Base-by-base conservation (phyloP, 2,888 invertebrate genomes). In the Spicauda simplicius region DNA sequence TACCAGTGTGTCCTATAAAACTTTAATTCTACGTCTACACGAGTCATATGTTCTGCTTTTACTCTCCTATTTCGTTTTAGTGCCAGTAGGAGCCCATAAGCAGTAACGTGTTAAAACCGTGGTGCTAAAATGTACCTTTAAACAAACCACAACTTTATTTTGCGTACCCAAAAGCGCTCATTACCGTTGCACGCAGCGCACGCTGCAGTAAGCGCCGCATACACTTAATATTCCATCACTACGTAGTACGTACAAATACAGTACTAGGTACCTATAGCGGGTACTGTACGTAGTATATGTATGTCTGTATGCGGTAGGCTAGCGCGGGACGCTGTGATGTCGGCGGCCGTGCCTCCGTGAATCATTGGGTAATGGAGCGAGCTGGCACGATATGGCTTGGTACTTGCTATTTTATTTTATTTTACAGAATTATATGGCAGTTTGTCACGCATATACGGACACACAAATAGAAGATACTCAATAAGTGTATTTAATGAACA, bases 271-370 rank as follows among this genome's bases (percentile, higher is more conserved):
- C n/a, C n/a, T 25, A 25, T 25, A 25, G 25, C 25, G 25, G 25
- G 2, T 25, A 25, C 25, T 25, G 25, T 25, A 25, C 52, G 57
- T 16, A n/a, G 11, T 19, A 41, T 57, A 41, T 5, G 52, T 61
- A 37, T 14, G 11, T 58, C 16, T 25, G 25, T 60, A 19, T 64
- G 58, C 41, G 57, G 56, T 57, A 57, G 59, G 64, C 57, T 45
- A 56, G 52, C 80, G 83, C 80, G 83, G 83, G 80, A 80, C 83
- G 81, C 72, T 80, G 74, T 70, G 74, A 73, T 76, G 81, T 81
- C 79, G 80, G 80, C 81, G 80, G 80, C 83, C 84, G 84, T 85
- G 85, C 85, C 87, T 88, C 87, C 84, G 86, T 88, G 90, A 90
- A 87, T 88, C 90, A 90, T 90, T 88, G 87, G 82, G 82, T 83